Conservation (phyloP, 2,113 vertebrate species). For the Grallaria varia region DNA sequence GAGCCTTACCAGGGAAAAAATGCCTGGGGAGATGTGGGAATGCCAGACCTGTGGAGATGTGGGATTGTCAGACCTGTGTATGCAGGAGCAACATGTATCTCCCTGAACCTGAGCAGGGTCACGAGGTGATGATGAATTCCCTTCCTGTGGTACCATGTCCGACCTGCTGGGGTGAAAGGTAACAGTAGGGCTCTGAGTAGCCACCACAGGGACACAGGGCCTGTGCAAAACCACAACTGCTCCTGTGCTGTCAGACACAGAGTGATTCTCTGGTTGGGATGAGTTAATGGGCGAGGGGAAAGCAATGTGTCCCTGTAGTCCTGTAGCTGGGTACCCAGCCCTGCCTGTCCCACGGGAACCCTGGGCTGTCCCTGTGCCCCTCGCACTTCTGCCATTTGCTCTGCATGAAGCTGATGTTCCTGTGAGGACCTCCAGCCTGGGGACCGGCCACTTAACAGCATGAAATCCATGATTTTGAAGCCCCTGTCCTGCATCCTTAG, state of each 20-base stretch:
- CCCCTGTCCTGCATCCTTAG: not conserved
- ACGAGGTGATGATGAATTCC: not conserved
- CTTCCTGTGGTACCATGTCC: not conserved
- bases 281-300: not conserved
- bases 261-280: not conserved
- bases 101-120: not conserved
- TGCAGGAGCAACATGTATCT: not conserved
- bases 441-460: not conserved
- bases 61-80: not conserved
- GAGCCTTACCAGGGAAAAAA: not conserved
- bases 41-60: not conserved
- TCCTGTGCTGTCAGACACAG: fast-evolving
- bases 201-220: not conserved
- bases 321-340: not conserved
- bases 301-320: not conserved
- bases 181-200: not conserved
- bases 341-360: not conserved
- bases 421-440: not conserved
- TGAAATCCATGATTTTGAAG: not conserved
- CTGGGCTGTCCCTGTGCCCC: not conserved
- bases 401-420: not conserved
- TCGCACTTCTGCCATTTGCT: not conserved
- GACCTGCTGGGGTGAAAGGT: not conserved
- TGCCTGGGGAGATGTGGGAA: not conserved
- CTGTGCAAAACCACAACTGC: not conserved